Evolutionary conservation across 2,888 invertebrate genomes (phyloP).

Genomic region (Drosophila diplacantha): DNA sequence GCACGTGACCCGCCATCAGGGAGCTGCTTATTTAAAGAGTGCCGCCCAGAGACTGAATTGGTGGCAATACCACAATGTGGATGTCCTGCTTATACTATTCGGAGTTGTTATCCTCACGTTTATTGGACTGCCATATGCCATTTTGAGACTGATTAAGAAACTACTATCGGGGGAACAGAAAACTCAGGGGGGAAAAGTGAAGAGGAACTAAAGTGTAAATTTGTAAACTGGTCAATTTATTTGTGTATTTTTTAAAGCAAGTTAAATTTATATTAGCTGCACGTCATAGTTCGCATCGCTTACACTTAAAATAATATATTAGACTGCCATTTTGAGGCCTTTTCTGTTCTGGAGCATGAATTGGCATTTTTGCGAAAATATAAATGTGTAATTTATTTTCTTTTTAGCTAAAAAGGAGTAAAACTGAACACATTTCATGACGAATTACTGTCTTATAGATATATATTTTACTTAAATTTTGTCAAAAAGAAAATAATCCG

Average conservation of each 20-base stretch:
- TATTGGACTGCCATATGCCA: neutral
- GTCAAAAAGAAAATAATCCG: neutral
- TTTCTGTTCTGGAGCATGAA: too few species aligned
- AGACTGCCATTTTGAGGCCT: neutral
- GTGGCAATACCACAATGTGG: slow-evolving; percentile 69
- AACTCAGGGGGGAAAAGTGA: slow-evolving; percentile 2
- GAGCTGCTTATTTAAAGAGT: slow-evolving; percentile 74
- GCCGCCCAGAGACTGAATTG: slow-evolving; percentile 67
- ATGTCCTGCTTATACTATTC: slow-evolving; percentile 58
- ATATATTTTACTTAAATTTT: too few species aligned
- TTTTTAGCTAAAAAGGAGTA: neutral
- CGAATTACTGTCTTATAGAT: neutral
- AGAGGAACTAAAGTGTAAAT: slow-evolving; percentile 2
- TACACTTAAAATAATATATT: neutral
- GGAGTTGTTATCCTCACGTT: slow-evolving; percentile 5
- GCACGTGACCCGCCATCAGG: slow-evolving; percentile 73
- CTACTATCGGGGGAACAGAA: neutral
- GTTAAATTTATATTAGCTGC: neutral
- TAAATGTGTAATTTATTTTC: too few species aligned
- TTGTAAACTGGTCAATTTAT: neutral
- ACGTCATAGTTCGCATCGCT: neutral
- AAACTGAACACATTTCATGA: neutral
- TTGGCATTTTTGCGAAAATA: too few species aligned
- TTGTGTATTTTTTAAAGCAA: neutral
- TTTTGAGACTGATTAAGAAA: neutral